Evolutionary conservation across 2,888 invertebrate species (phyloP).

Genomic region (Polyommatus icarus): DNA sequence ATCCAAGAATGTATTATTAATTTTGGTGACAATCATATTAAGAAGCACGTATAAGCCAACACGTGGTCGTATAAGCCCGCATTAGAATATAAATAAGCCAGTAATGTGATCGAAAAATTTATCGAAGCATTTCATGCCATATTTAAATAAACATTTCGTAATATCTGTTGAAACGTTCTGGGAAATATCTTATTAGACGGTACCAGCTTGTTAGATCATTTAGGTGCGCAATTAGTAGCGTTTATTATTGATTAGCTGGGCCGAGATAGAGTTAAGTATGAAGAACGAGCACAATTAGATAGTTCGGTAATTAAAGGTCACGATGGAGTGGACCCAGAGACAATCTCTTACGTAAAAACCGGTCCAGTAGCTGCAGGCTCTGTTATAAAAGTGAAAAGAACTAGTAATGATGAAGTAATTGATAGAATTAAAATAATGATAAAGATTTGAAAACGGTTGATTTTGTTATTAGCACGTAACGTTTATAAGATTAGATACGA

Average conservation of each 20-base stretch:
- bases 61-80: not conserved
- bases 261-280: slow-evolving; percentile 12
- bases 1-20: slow-evolving; percentile 3
- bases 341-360: slow-evolving; percentile 4
- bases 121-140: slow-evolving; percentile 15
- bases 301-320: slow-evolving; percentile 33
- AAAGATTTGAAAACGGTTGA: not conserved
- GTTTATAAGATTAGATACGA: slow-evolving; percentile 12
- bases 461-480: not conserved
- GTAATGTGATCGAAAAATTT: slow-evolving; percentile 10
- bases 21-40: slow-evolving; percentile 14
- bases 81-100: slow-evolving; percentile 10
- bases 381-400: slow-evolving; percentile 2
- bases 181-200: slow-evolving; percentile 24
- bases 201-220: slow-evolving; percentile 11
- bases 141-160: slow-evolving; percentile 23
- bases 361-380: not conserved
- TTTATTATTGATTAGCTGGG: slow-evolving; percentile 1
- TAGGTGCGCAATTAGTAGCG: not conserved
- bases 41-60: slow-evolving; percentile 13
- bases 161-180: slow-evolving; percentile 14
- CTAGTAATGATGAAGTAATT: slow-evolving; percentile 10
- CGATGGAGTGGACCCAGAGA: not conserved
- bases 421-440: not conserved
- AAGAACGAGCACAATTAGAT: slow-evolving; percentile 10